Evolutionary conservation across 2,797 vertebrate genomes (phyloP).

Genomic region (Oreonectes daqikongensis): DNA sequence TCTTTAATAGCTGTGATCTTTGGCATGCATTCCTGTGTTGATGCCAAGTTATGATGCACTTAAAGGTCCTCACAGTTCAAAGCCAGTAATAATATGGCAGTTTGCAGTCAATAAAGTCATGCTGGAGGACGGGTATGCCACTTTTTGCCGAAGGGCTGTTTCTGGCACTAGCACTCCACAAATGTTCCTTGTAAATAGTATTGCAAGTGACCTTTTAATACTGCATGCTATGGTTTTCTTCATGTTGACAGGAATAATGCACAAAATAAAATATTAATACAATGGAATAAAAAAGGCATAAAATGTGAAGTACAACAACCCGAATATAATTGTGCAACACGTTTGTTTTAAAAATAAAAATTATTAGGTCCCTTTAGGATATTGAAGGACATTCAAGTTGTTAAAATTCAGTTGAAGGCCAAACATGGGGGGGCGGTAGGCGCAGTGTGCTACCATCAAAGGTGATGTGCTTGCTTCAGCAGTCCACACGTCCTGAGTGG

Average conservation of each 20-base stretch:
- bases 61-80: constrained; percentile 53
- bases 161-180: constrained; percentile 36
- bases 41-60: constrained; percentile 25
- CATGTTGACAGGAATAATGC: constrained; percentile 58
- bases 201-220: constrained; percentile 57
- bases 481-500: constrained; percentile 52
- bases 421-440: constrained; percentile 40
- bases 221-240: constrained; percentile 47
- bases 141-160: constrained; percentile 36
- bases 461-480: constrained; percentile 53
- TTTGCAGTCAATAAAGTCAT: constrained; percentile 57
- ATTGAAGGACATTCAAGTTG: constrained; percentile 53
- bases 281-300: constrained; percentile 64
- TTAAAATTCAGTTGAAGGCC: constrained; percentile 51
- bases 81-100: constrained; percentile 70
- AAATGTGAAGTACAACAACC: constrained; percentile 63
- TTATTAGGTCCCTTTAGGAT: constrained; percentile 53
- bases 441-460: constrained; percentile 45
- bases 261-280: constrained; percentile 63
- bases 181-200: constrained; percentile 52
- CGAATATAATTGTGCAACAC: constrained; percentile 59
- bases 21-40: constrained; percentile 41
- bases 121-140: constrained; percentile 48
- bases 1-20: constrained; percentile 39
- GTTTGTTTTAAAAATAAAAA: constrained; percentile 53